These are phyloP conservation scores for Enteromius thamalakanensis DNA, from an alignment of 2,797 vertebrate species.

Conservation along the genomic window DNA sequence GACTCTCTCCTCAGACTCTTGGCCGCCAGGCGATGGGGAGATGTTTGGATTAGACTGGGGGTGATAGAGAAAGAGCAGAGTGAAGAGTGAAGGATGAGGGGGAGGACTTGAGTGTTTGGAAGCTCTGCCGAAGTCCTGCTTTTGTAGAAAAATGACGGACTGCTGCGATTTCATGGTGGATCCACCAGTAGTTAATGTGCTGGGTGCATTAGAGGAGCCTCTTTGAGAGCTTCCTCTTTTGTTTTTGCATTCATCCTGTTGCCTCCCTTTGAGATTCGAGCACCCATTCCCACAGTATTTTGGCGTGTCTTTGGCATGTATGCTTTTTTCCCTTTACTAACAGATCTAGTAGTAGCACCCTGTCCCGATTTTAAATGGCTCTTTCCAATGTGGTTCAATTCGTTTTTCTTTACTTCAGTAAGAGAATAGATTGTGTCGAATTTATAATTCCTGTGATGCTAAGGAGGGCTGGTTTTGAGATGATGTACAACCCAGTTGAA, in stretches of 20 bases:
- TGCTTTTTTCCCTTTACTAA: background rate
- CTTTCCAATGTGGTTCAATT: background rate
- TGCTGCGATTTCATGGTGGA: conserved; percentile 53
- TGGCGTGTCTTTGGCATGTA: background rate
- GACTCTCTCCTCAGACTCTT: conserved; percentile 52
- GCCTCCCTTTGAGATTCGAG: conserved; percentile 31
- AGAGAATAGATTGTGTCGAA: conserved; percentile 7
- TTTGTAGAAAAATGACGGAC: conserved; percentile 59
- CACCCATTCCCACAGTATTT: conserved; percentile 19
- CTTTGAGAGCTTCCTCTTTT: conserved; percentile 52
- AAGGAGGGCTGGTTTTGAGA: conserved; percentile 24
- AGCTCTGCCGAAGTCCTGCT: conserved; percentile 49
- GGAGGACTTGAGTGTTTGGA: conserved; percentile 57
- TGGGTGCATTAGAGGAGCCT: conserved; percentile 57
- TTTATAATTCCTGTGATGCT: conserved; percentile 13
- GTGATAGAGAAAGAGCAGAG: conserved; percentile 50
- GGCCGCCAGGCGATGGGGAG: conserved; percentile 58
- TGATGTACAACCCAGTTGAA: conserved; percentile 49
- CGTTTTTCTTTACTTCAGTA: background rate
- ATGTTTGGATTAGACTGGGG: conserved; percentile 63
- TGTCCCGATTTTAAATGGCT: background rate
- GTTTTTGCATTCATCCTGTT: conserved; percentile 55
- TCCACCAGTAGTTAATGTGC: conserved; percentile 49
- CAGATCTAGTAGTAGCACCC: background rate
- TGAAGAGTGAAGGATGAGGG: conserved; percentile 47